These are phyloP conservation scores for Actenoides lindsayi DNA, from an alignment of 2,113 vertebrate species.

Conservation along the genomic window DNA sequence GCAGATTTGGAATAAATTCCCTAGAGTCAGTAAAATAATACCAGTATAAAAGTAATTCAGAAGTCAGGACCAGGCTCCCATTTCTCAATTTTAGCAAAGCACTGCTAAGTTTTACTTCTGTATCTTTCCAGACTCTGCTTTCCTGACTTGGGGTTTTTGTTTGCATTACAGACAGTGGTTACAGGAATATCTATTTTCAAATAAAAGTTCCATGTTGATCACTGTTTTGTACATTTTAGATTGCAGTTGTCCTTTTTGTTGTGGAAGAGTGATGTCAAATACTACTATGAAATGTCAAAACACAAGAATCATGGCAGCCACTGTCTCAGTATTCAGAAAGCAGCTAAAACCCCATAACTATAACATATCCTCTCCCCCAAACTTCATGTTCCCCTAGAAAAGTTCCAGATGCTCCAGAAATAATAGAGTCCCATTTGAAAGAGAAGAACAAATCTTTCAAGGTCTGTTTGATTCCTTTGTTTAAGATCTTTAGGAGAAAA, in stretches of 20 bases:
- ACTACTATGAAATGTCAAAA: neutral
- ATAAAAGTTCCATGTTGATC: neutral
- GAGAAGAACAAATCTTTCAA: neutral
- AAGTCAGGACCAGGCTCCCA: neutral
- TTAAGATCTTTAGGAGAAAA: neutral
- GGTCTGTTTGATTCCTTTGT: neutral
- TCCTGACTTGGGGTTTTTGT: neutral
- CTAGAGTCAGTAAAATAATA: neutral
- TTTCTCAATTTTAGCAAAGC: neutral
- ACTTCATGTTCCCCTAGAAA: neutral
- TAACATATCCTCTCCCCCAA: neutral
- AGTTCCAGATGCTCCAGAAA: neutral
- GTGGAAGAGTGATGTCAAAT: neutral
- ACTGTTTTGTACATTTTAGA: neutral
- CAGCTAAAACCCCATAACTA: fast-evolving
- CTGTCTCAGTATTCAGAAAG: neutral
- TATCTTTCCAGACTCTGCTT: neutral
- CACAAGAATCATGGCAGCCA: neutral
- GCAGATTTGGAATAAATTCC: neutral
- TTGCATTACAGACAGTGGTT: neutral
- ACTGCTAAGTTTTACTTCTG: neutral
- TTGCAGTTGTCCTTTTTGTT: neutral
- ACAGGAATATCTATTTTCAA: neutral
- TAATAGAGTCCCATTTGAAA: neutral
- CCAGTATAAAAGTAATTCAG: neutral